These are phyloP conservation scores for Diarsia dahlii DNA, from an alignment of 2,888 invertebrate genomes.

Conservation along the genomic window DNA sequence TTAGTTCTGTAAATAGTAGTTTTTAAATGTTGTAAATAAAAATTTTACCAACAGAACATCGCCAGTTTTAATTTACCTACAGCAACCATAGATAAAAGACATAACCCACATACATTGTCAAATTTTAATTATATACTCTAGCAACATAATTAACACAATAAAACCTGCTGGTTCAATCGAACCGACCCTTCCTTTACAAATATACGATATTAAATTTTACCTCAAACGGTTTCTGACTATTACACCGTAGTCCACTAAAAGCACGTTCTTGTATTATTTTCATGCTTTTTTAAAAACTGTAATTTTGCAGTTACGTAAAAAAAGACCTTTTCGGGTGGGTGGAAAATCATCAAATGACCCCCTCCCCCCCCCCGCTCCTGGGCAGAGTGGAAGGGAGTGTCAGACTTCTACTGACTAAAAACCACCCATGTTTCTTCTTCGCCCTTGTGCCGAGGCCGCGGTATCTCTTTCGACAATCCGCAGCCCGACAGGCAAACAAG, in stretches of 20 bases:
- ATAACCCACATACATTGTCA: conserved; percentile 14
- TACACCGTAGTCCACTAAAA: conserved; percentile 43
- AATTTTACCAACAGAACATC: not conserved
- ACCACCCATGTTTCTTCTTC: too few species aligned
- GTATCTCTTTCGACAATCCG: too few species aligned
- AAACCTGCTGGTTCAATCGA: conserved; percentile 55
- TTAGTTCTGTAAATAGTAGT: too few species aligned
- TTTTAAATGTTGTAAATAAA: too few species aligned
- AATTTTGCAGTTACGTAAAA: not conserved
- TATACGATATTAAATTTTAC: conserved; percentile 64
- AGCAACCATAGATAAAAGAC: not conserved
- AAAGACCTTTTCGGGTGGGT: too few species aligned
- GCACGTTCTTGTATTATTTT: not conserved
- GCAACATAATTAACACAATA: conserved; percentile 51
- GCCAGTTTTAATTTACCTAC: not conserved
- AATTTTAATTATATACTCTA: conserved; percentile 33
- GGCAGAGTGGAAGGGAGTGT: too few species aligned
- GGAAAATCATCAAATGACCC: too few species aligned
- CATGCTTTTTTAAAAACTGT: not conserved
- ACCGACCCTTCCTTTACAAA: conserved; percentile 50
- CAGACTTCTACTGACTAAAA: too few species aligned
- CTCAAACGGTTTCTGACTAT: conserved; percentile 37
- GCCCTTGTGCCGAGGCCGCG: too few species aligned
- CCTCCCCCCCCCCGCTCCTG: too few species aligned
- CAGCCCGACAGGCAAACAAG: too few species aligned